Evolutionary conservation across 2,797 vertebrate species (phyloP).

Genomic region (Diplodus puntazzo): DNA sequence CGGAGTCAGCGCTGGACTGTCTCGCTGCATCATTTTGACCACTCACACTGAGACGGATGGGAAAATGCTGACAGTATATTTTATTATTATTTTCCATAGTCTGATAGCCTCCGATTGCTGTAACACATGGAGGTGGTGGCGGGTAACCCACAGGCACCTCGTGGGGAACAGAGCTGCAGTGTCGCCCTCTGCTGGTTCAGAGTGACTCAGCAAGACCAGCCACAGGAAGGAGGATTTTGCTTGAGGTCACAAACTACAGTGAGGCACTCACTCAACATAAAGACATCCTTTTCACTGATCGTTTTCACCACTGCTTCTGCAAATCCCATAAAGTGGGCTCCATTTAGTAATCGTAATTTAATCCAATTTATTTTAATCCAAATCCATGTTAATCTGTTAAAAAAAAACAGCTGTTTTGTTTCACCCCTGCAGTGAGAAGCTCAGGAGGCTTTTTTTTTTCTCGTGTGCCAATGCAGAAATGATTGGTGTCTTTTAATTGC

Average conservation of each 20-base stretch:
- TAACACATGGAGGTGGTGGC: not conserved
- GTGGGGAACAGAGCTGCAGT: not conserved
- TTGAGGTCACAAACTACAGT: not conserved
- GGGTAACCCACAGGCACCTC: conserved; percentile 1
- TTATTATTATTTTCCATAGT: conserved; percentile 4
- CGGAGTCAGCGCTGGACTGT: not conserved
- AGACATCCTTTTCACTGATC: not conserved
- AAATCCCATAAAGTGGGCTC: not conserved
- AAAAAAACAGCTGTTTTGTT: not conserved
- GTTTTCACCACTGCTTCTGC: not conserved
- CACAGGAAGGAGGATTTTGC: not conserved
- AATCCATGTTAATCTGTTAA: conserved; percentile 9
- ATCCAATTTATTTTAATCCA: conserved; percentile 12
- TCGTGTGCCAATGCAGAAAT: not conserved
- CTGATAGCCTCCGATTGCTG: conserved; percentile 37
- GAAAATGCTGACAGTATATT: conserved; percentile 35
- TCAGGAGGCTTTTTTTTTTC: not conserved
- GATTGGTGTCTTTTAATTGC: too few species aligned
- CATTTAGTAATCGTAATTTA: conserved; percentile 3
- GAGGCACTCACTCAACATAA: not conserved
- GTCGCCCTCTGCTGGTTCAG: conserved; percentile 51
- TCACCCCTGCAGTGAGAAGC: not conserved
- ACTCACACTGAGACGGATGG: conserved; percentile 15
- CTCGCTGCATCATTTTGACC: not conserved
- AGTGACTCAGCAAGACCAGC: not conserved